These are phyloP conservation scores for Drosophila sucinea DNA, from an alignment of 1,140 invertebrate species.

Conservation along the genomic window DNA sequence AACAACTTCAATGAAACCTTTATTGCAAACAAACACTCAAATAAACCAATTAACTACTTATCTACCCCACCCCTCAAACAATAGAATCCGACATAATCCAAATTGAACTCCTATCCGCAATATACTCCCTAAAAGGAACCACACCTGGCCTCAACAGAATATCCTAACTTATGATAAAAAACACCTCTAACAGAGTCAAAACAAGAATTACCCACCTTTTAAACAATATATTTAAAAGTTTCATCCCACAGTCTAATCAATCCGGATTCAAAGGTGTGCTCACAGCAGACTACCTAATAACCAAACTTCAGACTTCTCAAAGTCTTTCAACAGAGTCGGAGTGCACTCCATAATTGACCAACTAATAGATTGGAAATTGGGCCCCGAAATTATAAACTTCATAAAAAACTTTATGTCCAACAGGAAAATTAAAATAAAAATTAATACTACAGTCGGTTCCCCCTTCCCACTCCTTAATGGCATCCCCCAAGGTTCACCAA, in stretches of 20 bases:
- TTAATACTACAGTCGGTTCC: not conserved
- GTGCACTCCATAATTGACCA: conserved; percentile 29
- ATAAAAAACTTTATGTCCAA: conserved; percentile 29
- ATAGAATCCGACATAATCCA: not conserved
- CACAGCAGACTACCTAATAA: conserved; percentile 19
- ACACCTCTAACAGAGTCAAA: not conserved
- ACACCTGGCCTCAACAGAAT: not conserved
- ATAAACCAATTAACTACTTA: not conserved
- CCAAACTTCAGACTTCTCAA: conserved; percentile 32
- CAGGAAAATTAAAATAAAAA: conserved; percentile 21
- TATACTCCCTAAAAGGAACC: not conserved
- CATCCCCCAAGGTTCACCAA: conserved; percentile 35
- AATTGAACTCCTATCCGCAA: not conserved
- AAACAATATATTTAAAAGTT: conserved; percentile 1
- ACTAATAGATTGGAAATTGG: conserved; percentile 29
- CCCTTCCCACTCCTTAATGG: conserved; percentile 24
- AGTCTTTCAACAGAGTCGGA: conserved; percentile 34
- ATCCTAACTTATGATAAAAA: not conserved
- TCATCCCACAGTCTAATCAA: not conserved
- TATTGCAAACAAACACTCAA: not conserved
- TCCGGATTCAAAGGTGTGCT: not conserved
- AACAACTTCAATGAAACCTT: not conserved
- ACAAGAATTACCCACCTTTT: not conserved
- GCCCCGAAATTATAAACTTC: conserved; percentile 28
- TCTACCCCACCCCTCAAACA: not conserved